phyloP scores from a whole-genome alignment of 1,140 invertebrate species.

The Trypoxylus dichotomus region DNA sequence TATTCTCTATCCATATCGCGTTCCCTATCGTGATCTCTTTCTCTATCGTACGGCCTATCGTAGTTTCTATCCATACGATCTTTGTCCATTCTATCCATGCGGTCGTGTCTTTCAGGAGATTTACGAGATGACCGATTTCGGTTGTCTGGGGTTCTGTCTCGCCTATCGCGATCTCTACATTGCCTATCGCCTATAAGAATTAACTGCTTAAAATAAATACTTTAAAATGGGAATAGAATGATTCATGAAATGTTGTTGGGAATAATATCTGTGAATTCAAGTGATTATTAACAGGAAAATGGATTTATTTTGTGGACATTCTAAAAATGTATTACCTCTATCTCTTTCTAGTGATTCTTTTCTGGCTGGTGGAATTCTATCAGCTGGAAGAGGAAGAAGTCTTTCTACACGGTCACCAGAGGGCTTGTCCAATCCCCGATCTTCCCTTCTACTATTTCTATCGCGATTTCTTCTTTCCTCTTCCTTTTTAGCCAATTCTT shows the following conservation, averaged over 20 bases:
- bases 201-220: no score
- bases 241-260: no score
- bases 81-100: slow-evolving; percentile 34
- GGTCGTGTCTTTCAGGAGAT: slow-evolving; percentile 43
- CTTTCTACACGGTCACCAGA: slow-evolving; percentile 46
- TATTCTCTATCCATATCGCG: slow-evolving; percentile 38
- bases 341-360: slow-evolving; percentile 46
- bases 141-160: slow-evolving; percentile 32
- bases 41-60: slow-evolving; percentile 40
- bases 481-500: slow-evolving; percentile 53
- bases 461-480: slow-evolving; percentile 49
- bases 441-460: slow-evolving; percentile 44
- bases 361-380: slow-evolving; percentile 46
- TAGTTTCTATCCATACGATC: slow-evolving; percentile 38
- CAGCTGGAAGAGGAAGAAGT: slow-evolving; percentile 47
- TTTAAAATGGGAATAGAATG: no score
- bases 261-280: no score
- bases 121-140: slow-evolving; percentile 39
- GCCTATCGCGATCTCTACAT: slow-evolving; percentile 35
- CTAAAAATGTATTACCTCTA: slow-evolving; percentile 21
- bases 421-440: slow-evolving; percentile 52
- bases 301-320: no score
- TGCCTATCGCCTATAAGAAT: slow-evolving; percentile 32
- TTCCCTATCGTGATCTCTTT: slow-evolving; percentile 41
- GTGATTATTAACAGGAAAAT: no score